Conservation (phyloP, 2,888 invertebrate species). For the Ophion costatus region DNA sequence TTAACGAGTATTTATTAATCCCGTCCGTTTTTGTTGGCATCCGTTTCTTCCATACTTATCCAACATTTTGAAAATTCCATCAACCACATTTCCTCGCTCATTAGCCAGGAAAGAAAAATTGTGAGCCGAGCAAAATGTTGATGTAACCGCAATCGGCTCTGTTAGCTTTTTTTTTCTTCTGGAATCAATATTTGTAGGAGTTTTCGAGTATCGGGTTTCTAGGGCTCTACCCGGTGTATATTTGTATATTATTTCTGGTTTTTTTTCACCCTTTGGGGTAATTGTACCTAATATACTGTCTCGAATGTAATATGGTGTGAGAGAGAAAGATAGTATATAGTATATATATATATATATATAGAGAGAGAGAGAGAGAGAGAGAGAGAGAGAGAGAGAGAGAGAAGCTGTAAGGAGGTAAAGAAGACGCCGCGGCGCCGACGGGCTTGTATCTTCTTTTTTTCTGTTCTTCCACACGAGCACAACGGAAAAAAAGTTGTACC, state of each 20-base stretch:
- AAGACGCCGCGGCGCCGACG: slow-evolving; percentile 44
- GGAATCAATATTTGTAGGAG: not conserved
- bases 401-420: slow-evolving; percentile 13
- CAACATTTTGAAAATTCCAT: not conserved
- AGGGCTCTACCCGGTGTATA: slow-evolving; percentile 17
- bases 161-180: not conserved
- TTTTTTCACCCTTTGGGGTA: slow-evolving; percentile 43
- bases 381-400: not conserved
- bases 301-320: slow-evolving; percentile 27
- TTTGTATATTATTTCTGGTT: slow-evolving; percentile 23
- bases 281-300: slow-evolving; percentile 56
- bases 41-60: slow-evolving; percentile 1
- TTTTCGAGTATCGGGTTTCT: not conserved
- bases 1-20: slow-evolving; percentile 6
- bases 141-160: not conserved
- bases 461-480: slow-evolving; percentile 11
- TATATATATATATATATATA: not conserved
- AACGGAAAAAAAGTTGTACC: slow-evolving; percentile 32
- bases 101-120: not conserved
- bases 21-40: slow-evolving; percentile 1
- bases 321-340: not conserved
- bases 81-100: not conserved
- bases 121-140: not conserved
- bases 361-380: slow-evolving; percentile 18
- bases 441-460: slow-evolving; percentile 27